These are phyloP conservation scores for Hedya salicella DNA, from an alignment of 2,888 invertebrate species.

Conservation along the genomic window DNA sequence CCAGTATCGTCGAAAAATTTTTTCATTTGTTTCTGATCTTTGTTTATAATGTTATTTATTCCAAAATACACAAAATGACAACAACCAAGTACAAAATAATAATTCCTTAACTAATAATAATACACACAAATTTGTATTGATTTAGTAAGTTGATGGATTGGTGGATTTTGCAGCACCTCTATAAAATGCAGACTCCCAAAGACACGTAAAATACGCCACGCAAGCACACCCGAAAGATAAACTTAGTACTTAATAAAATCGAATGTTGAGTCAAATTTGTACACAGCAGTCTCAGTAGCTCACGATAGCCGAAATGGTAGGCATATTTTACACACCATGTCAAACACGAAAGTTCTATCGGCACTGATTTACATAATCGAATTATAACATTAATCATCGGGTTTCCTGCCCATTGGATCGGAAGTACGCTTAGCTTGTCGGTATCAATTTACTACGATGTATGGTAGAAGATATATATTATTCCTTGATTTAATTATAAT, in stretches of 20 bases:
- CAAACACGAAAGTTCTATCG: conserved; percentile 35
- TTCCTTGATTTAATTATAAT: too few relatives aligned
- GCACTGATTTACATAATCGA: conserved; percentile 43
- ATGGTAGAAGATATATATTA: not conserved
- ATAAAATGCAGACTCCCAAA: too few relatives aligned
- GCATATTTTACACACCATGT: conserved; percentile 24
- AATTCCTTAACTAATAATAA: too few relatives aligned
- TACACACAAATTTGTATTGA: too few relatives aligned
- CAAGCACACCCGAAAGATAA: not conserved
- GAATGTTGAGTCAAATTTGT: conserved; percentile 8
- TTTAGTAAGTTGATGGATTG: too few relatives aligned
- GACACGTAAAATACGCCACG: too few relatives aligned
- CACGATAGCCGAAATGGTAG: conserved; percentile 17
- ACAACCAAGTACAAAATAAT: too few relatives aligned
- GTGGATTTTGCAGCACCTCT: too few relatives aligned
- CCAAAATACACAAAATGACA: too few relatives aligned
- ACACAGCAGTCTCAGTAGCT: conserved; percentile 21
- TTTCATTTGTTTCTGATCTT: too few relatives aligned
- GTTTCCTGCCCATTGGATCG: conserved; percentile 41
- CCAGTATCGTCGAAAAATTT: too few relatives aligned
- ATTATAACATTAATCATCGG: conserved; percentile 42
- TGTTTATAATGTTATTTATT: too few relatives aligned
- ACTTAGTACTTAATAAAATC: conserved; percentile 2
- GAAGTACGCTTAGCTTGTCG: conserved; percentile 43
- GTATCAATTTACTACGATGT: conserved; percentile 37